These are phyloP conservation scores for Myxocyprinus asiaticus DNA, from an alignment of 2,113 vertebrate species.

Conservation along the genomic window DNA sequence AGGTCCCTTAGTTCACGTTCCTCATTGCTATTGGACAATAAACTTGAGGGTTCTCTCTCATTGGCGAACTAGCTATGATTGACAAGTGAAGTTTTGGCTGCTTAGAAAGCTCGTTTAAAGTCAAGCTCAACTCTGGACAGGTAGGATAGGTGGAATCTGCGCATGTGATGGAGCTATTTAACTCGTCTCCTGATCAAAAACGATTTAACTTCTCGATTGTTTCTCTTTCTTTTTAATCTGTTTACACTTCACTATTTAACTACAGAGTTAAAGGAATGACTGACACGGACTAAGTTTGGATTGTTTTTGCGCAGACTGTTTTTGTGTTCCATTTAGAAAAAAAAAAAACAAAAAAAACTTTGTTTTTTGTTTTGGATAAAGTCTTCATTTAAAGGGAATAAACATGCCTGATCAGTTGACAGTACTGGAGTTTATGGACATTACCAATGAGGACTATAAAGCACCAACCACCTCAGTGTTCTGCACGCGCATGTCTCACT, in stretches of 20 bases:
- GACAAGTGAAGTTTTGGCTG: background rate
- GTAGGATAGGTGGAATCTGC: constrained; percentile 8
- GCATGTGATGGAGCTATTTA: constrained; percentile 29
- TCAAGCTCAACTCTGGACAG: background rate
- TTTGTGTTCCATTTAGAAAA: too few relatives aligned
- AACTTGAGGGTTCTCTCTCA: background rate
- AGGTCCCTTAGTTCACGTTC: background rate
- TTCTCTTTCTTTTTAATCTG: background rate
- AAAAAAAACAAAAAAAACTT: background rate
- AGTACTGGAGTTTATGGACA: constrained; percentile 87
- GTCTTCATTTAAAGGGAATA: background rate
- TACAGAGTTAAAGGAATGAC: background rate
- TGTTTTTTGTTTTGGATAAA: background rate
- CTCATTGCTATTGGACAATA: background rate
- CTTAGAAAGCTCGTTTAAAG: background rate
- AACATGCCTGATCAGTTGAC: constrained; percentile 88
- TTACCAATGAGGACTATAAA: constrained; percentile 94
- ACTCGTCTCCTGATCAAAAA: background rate
- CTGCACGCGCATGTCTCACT: constrained; percentile 87
- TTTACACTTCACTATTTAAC: background rate
- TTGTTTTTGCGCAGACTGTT: background rate
- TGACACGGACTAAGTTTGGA: background rate
- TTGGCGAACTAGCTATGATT: constrained; percentile 8
- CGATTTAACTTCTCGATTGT: background rate
- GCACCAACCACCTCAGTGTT: constrained; percentile 94